Evolutionary conservation across 30 jellyfish, hydroid and myxozoan genomes (phyloP), one percentile per base, ranked within the genome.

Genomic region (Hydractinia symbiolongicarpus): DNA sequence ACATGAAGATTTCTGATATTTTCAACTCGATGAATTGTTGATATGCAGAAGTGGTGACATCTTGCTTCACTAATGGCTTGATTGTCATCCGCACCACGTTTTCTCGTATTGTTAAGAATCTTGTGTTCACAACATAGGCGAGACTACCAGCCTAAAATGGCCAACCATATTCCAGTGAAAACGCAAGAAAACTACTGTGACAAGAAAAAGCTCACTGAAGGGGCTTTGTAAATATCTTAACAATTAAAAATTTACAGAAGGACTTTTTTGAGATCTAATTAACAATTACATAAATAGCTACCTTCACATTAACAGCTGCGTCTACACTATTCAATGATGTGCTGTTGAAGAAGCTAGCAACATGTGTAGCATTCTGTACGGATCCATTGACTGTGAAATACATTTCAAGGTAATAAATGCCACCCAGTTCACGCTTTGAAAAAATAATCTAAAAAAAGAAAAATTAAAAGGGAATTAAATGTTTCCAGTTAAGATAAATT

Each of bases 361-460:
- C 89, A 17, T 20, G 54, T 4, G 92, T 21, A 5, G 94, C 69
- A 61, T 86, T 89, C 62, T 79, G 91, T 40, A 76, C 75, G 54
- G 56, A 54, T 64, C 66, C 76, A 61, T 30, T 73, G 40, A 89
- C 92, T 13, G 84, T 74, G 67, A 89, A 84, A 57, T 84, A 83
- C 56, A 89, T 79, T 78, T 89, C 96, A 81, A 89, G 51, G 61
- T 89, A 89, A 67, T 83, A 95, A 11, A 85, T 76, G 75, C 17
- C 60, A 72, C 79, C 81, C 44, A 68, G 82, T 68, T 89, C 96
- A 67, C 74, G 92, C 53, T 55, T 76, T 9, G 84, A 50, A 61
- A 50, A 89, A 0, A 66, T 30, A 56, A 84, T 79, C 96, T 89
- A 76, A 19, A 89, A 73, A 60, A 40, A 49, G 6, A 5, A 83